These are phyloP conservation scores for Tenrec ecaudatus DNA, from an alignment of 2,113 vertebrate species.

Conservation along the genomic window DNA sequence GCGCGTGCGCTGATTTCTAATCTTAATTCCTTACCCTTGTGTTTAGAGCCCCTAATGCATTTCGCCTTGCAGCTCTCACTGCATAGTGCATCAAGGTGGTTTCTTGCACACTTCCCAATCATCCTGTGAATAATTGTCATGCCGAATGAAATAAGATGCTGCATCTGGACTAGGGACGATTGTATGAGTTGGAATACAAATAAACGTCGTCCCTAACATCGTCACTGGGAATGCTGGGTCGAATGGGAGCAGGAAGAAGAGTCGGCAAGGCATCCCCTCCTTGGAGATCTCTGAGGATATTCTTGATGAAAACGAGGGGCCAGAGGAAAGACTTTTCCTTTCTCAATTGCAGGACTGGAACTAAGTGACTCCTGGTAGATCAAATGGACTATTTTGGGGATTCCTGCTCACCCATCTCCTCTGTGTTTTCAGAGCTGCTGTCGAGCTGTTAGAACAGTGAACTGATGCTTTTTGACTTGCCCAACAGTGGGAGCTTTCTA, in stretches of 20 bases:
- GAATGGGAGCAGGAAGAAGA: slow-evolving; percentile 57
- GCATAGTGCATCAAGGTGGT: neutral
- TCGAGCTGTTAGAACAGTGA: slow-evolving; percentile 77
- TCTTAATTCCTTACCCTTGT: neutral
- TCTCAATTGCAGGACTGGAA: slow-evolving; percentile 80
- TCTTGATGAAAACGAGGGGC: slow-evolving; percentile 80
- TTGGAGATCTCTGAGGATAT: slow-evolving; percentile 76
- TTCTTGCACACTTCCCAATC: neutral
- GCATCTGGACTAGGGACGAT: neutral
- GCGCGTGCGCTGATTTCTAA: neutral
- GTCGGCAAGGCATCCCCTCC: slow-evolving; percentile 66
- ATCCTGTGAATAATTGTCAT: slow-evolving; percentile 43
- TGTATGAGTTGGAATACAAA: slow-evolving; percentile 26
- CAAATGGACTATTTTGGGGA: slow-evolving; percentile 85
- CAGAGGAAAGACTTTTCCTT: slow-evolving; percentile 78
- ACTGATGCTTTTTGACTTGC: slow-evolving; percentile 80
- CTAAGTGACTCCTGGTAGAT: slow-evolving; percentile 83
- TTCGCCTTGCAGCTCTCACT: neutral
- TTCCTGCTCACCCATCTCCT: slow-evolving; percentile 82
- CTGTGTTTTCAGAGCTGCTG: slow-evolving; percentile 82
- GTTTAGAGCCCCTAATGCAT: neutral
- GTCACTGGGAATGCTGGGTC: slow-evolving; percentile 56
- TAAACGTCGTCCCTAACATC: neutral
- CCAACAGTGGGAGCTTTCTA: slow-evolving; percentile 79
- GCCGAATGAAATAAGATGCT: neutral